A percentile compares a stretch with the other conserved stretches of the same genome.
phyloP scores from a whole-genome alignment of 2,113 vertebrate species.

The Naja naja region DNA sequence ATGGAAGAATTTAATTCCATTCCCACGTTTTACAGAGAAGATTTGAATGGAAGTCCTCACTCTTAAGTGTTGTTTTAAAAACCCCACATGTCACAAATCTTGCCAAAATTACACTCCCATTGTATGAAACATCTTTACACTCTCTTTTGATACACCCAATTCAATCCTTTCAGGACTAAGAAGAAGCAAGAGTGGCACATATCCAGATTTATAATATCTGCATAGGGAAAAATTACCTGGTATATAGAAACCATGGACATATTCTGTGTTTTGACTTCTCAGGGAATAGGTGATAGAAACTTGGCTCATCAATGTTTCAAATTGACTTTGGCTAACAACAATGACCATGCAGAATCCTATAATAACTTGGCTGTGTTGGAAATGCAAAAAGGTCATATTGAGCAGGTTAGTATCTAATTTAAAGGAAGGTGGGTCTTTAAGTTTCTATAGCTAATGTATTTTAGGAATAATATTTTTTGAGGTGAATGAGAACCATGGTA shows the following conservation, averaged over 20 bases:
- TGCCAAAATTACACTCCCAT: not conserved
- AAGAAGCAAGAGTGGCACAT: not conserved
- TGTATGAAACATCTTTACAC: not conserved
- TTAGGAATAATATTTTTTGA: not conserved
- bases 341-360: conserved; percentile 89
- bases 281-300: conserved; percentile 89
- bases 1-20: not conserved
- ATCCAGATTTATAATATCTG: not conserved
- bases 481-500: not conserved
- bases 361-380: conserved; percentile 96
- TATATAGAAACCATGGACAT: not conserved
- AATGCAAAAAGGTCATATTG: conserved; percentile 83
- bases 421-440: not conserved
- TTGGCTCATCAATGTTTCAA: conserved; percentile 93
- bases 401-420: conserved; percentile 80
- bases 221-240: not conserved
- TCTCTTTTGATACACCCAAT: not conserved
- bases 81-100: not conserved
- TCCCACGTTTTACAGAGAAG: not conserved
- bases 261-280: conserved; percentile 16
- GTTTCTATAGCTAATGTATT: not conserved
- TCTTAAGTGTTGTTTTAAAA: not conserved
- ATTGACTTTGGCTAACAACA: conserved; percentile 87
- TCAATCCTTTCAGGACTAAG: not conserved
- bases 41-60: not conserved